These are phyloP conservation scores for Pangasianodon hypophthalmus DNA, from an alignment of 2,113 vertebrate genomes.

Conservation along the genomic window DNA sequence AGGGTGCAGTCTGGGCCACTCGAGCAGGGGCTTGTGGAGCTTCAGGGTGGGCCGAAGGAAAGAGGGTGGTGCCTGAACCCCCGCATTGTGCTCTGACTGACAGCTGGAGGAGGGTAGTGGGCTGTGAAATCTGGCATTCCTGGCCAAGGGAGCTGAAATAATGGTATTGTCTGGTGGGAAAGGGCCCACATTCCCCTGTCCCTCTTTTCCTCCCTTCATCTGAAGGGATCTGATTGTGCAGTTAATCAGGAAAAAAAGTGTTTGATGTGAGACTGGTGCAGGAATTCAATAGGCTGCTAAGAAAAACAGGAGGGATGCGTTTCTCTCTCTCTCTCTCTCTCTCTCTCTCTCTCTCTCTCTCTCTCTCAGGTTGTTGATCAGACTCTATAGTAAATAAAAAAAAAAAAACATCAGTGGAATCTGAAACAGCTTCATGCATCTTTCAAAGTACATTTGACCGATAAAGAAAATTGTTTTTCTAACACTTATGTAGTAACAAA, in stretches of 20 bases:
- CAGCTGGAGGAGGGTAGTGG: slow-evolving; percentile 81
- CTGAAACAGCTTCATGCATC: background rate
- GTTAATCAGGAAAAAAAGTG: slow-evolving; percentile 83
- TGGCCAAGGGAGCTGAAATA: slow-evolving; percentile 96
- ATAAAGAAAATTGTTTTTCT: background rate
- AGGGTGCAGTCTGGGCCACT: slow-evolving; percentile 33
- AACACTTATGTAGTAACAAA: background rate
- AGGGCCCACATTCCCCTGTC: slow-evolving; percentile 81
- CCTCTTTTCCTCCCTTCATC: slow-evolving; percentile 72
- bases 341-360: background rate
- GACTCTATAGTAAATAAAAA: background rate
- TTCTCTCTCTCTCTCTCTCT: slow-evolving; percentile 10
- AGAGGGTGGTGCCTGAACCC: slow-evolving; percentile 64
- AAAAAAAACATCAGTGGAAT: background rate
- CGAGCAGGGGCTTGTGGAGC: slow-evolving; percentile 40
- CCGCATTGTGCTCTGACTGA: slow-evolving; percentile 82
- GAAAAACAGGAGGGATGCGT: slow-evolving; percentile 70
- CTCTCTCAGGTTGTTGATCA: background rate
- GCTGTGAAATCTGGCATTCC: slow-evolving; percentile 96
- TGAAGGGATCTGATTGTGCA: slow-evolving; percentile 84
- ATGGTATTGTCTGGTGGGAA: slow-evolving; percentile 91
- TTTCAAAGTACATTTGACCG: background rate
- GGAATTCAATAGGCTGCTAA: slow-evolving; percentile 78
- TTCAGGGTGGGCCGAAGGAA: slow-evolving; percentile 19
- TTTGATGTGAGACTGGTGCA: slow-evolving; percentile 87